Base-by-base conservation (phyloP, 1,140 invertebrate species). In the Aphaenogaster ashmeadi region DNA sequence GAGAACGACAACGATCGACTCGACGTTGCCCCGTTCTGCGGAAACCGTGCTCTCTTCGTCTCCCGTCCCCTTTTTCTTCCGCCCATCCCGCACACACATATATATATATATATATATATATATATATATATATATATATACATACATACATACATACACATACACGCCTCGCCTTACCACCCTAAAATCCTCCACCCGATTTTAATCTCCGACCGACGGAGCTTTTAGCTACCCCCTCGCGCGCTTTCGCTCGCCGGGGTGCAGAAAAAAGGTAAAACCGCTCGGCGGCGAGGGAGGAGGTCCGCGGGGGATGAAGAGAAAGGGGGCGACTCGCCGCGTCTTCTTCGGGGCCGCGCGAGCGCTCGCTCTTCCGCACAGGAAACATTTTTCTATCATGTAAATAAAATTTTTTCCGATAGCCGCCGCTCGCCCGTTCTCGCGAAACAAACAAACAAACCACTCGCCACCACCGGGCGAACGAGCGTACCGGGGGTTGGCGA, bases 361-460 rank as follows among this genome's bases (percentile, higher is more conserved):
- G 47, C 18, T 36, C 81, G 81, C 83, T 74, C 83, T 86, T 78
- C 66, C 69, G 56, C 71, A 58, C 77, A 50, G 81, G 50, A 66
- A 84, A 87, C 86, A 47, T 87, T 89, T 87, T 87, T 80, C 72
- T 52, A 36, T 41, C 67, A 64, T 69, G 80, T 86, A 90, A 90
- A 90, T 90, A 90, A 90, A 77, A 90, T 88, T 88, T 88, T 88
- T 72, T 74, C 88, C 89, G 74, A 90, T 90, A 90, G 69, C 67
- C 83, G 69, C 87, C 60, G 78, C 60, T 69, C 81, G 83, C 27
- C 27, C 80, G 52, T 83, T 83, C 54, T 83, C 80, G 80, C 52
- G 80, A 83, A 83, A 83, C 80, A 86, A 90, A 88, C 89, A 90
- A 91, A 91, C 87, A 88, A 91, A 84, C 80, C 87, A 90, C 87